These are phyloP conservation scores for Pyrgilauda ruficollis DNA, from an alignment of 2,113 vertebrate species.

Conservation along the genomic window DNA sequence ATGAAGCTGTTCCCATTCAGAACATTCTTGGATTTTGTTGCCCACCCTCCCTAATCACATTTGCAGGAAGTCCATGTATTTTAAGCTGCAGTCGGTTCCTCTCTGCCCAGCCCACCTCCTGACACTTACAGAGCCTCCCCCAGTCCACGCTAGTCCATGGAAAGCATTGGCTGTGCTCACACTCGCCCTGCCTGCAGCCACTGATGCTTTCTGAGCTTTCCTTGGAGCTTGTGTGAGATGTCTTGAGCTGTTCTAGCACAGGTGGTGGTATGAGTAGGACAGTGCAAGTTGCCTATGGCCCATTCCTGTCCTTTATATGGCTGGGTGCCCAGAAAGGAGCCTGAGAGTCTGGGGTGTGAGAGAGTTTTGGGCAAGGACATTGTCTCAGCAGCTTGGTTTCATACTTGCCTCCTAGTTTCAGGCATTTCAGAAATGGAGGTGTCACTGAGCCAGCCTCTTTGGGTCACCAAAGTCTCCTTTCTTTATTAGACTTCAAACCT, in stretches of 20 bases:
- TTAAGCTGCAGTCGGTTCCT: conserved; percentile 25
- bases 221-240: not conserved
- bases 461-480: not conserved
- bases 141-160: not conserved
- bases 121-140: conserved; percentile 54
- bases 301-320: not conserved
- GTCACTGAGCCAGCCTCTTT: not conserved
- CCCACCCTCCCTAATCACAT: not conserved
- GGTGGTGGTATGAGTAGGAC: not conserved
- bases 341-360: not conserved
- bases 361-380: not conserved
- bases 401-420: not conserved
- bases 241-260: not conserved
- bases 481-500: not conserved
- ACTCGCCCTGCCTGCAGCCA: not conserved
- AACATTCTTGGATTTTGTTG: not conserved
- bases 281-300: not conserved
- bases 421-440: not conserved
- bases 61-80: conserved; percentile 49
- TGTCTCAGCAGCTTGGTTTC: not conserved
- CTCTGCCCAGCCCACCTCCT: conserved; percentile 33
- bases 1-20: conserved; percentile 17
- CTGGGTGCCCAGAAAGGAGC: not conserved
- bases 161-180: not conserved
- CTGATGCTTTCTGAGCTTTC: not conserved